These are phyloP conservation scores for Teleiodes luculella DNA, from an alignment of 2,888 invertebrate species.

Conservation along the genomic window DNA sequence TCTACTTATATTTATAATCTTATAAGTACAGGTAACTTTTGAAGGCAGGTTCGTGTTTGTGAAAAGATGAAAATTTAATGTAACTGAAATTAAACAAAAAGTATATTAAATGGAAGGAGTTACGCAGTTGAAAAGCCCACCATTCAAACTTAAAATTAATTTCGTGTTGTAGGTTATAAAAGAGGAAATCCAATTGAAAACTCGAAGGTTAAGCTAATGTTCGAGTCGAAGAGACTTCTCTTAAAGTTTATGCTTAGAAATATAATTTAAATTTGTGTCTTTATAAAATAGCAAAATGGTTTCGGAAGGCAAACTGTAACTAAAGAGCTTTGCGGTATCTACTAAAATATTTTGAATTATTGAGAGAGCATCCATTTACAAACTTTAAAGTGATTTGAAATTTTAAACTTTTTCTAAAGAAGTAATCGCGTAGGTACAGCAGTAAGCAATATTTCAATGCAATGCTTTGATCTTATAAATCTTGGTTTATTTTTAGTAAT, in stretches of 20 bases:
- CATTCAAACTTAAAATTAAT: conserved; percentile 5
- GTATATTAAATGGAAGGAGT: not conserved
- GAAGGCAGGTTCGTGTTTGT: conserved; percentile 1
- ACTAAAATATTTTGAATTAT: not conserved
- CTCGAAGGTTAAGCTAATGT: not conserved
- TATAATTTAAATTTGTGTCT: too few relatives aligned
- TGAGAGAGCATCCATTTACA: not conserved
- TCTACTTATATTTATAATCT: not conserved
- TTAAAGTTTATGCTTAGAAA: too few relatives aligned
- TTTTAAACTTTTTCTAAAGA: too few relatives aligned
- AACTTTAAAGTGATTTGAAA: too few relatives aligned
- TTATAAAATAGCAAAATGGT: not conserved
- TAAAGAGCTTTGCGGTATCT: not conserved
- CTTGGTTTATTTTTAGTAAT: too few relatives aligned
- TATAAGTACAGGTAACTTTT: not conserved
- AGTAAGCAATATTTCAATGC: too few relatives aligned
- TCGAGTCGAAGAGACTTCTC: not conserved
- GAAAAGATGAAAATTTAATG: not conserved
- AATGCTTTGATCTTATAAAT: too few relatives aligned
- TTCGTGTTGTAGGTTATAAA: not conserved
- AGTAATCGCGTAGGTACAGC: too few relatives aligned
- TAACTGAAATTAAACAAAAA: not conserved
- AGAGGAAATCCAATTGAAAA: not conserved
- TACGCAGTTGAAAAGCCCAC: not conserved
- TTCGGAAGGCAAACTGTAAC: not conserved